phyloP scores from a whole-genome alignment of 2,113 vertebrate species.

The Ondatra zibethicus region DNA sequence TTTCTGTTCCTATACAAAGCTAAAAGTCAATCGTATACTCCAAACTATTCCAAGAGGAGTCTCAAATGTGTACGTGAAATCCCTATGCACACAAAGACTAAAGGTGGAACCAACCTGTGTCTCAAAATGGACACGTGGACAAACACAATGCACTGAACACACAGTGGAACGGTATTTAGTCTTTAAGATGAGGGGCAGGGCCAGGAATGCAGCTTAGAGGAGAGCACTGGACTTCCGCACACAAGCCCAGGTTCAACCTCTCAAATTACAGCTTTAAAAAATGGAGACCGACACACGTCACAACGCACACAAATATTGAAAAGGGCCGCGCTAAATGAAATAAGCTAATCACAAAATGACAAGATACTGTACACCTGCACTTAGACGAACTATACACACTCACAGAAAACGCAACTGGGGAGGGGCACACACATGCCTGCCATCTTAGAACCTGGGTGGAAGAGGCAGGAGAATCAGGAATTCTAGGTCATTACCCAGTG shows the following conservation, averaged over 20 bases:
- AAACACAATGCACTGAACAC: not conserved
- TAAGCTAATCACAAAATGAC: slow-evolving; percentile 1
- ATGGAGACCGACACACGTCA: not conserved
- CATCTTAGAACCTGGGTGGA: not conserved
- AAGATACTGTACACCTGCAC: not conserved
- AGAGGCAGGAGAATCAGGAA: not conserved
- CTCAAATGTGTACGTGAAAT: not conserved
- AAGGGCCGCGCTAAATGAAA: not conserved
- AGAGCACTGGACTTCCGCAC: not conserved
- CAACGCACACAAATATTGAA: not conserved
- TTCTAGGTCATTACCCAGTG: not conserved
- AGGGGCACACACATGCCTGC: no score
- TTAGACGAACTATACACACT: not conserved
- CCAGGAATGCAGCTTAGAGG: not conserved
- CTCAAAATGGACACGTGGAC: not conserved
- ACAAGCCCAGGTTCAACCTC: not conserved
- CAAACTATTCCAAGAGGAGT: not conserved
- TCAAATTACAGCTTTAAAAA: not conserved
- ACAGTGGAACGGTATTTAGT: not conserved
- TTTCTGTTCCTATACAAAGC: not conserved
- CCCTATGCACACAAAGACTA: not conserved
- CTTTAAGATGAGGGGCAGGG: not conserved
- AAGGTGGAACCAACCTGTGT: not conserved
- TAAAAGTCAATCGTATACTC: not conserved
- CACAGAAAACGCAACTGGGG: not conserved